Conservation (phyloP, 2,888 invertebrate genomes). For the Rapana venosa region DNA sequence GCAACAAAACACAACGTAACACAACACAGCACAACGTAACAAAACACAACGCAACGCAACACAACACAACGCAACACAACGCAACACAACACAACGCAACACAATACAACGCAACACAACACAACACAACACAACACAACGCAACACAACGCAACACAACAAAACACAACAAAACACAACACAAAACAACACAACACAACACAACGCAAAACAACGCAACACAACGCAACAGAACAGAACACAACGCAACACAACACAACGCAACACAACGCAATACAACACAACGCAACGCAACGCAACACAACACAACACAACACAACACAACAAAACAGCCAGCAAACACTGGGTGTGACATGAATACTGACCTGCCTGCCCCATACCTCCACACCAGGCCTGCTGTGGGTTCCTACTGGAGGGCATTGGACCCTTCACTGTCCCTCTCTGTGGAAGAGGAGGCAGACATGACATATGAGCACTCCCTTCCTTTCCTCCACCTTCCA, state of each 20-base stretch:
- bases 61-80: background rate
- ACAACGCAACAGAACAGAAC: background rate
- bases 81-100: background rate
- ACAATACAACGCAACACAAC: background rate
- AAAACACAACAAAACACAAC: background rate
- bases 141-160: background rate
- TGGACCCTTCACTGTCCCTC: too few relatives aligned
- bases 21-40: background rate
- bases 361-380: too few relatives aligned
- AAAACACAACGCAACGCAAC: background rate
- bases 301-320: too few relatives aligned
- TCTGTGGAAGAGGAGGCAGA: too few relatives aligned
- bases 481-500: too few relatives aligned
- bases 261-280: too few relatives aligned
- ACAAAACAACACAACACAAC: background rate
- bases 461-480: too few relatives aligned
- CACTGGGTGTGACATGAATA: too few relatives aligned
- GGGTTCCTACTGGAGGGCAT: too few relatives aligned
- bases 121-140: background rate
- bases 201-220: background rate
- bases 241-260: background rate
- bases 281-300: too few relatives aligned
- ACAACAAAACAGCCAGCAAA: too few relatives aligned
- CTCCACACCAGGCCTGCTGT: too few relatives aligned
- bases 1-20: background rate